Base-by-base conservation (phyloP, 2,888 invertebrate genomes). In the Drosophila helvetica region DNA sequence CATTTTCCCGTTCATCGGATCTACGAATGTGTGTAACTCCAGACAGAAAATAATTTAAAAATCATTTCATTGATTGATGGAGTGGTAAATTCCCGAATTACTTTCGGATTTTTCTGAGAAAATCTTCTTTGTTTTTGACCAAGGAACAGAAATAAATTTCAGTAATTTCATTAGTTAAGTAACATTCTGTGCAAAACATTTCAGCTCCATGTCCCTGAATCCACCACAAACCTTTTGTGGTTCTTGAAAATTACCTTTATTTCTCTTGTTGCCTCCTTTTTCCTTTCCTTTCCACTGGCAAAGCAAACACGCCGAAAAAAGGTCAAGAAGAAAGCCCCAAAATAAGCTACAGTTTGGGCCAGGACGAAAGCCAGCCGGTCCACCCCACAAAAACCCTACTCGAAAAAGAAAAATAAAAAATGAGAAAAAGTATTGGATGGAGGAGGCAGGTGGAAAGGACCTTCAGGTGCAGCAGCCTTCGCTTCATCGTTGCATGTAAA, bases 401-500 rank as follows among this genome's bases (percentile, higher is more conserved):
- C 33, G 5, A 19, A 25, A 61, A 19, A 18, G 18, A 25, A 22
- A 18, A 43, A 46, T n/a, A n/a, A 12, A 46, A 50, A 30, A 10
- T 38, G 62, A 30, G 38, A 17, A 43, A 38, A 19, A 50, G 22
- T 27, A 27, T 27, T 8, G 38, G 15, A 38, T 38, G 2, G 38
- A 8, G 7, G 22, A 22, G 27, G 27, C 7, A 8, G 27, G 27
- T 27, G 2, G 27, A 1, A 25, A 1, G 66, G 65, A 56, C 66
- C 55, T 70, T 70, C 63, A 71, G 63, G 71, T 71, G 70, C 70
- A 74, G 56, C 67, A 27, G 73, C 59, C 74, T 57, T 70, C 69
- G 69, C 71, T 53, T 71, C 53, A 53, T 52, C 70, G 71, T 69
- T 86, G 85, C 87, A 82, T 80, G 85, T 79, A 88, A 90, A 66